These are phyloP conservation scores for Apodemia mormo DNA, from an alignment of 2,888 invertebrate genomes.

Conservation along the genomic window DNA sequence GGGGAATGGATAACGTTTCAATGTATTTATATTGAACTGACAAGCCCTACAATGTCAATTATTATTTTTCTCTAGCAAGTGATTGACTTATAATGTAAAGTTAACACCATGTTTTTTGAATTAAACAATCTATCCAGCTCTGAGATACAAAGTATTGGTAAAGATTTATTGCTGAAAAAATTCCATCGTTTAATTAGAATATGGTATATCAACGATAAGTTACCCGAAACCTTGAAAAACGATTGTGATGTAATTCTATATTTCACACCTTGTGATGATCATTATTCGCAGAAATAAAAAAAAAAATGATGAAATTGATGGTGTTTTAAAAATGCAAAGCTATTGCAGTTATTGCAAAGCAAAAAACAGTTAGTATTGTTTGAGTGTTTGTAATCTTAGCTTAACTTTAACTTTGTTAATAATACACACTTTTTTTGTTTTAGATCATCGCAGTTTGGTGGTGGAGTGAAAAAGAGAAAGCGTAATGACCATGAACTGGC, in stretches of 20 bases:
- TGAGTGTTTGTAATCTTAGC: background rate
- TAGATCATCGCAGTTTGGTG: background rate
- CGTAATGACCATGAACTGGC: background rate
- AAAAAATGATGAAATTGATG: background rate
- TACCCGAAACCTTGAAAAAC: background rate
- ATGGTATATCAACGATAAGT: background rate
- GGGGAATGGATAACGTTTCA: no score
- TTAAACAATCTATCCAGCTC: background rate
- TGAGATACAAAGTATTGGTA: background rate
- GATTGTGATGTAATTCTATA: background rate
- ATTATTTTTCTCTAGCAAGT: no score
- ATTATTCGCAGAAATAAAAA: background rate
- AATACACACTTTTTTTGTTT: background rate
- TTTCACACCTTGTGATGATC: background rate
- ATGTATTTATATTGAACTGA: no score
- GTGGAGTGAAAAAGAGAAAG: background rate
- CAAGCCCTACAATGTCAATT: no score
- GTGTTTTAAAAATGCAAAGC: slow-evolving; percentile 2
- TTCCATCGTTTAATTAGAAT: background rate
- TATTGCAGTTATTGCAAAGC: background rate
- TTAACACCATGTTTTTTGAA: background rate
- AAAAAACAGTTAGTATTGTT: background rate
- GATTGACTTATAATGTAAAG: no score
- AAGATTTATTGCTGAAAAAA: background rate
- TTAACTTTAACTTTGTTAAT: background rate